Evolutionary conservation across 2,113 vertebrate genomes (phyloP).

Genomic region (Planiliza haematocheilus): DNA sequence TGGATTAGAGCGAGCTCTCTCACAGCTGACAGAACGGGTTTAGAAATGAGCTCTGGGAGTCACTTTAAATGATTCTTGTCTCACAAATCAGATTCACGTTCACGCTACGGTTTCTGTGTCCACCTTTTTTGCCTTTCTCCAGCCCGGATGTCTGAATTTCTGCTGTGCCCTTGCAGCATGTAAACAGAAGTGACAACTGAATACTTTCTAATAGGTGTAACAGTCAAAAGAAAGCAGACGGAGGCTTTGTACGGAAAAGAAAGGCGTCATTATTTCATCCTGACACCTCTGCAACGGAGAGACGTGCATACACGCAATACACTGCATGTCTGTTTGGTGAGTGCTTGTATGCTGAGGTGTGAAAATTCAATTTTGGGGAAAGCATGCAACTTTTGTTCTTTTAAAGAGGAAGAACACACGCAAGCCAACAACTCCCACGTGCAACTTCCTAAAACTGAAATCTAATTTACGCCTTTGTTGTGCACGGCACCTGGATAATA

Average conservation of each 20-base stretch:
- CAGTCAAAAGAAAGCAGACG: constrained; percentile 11
- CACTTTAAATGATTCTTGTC: constrained; percentile 73
- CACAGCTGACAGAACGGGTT: constrained; percentile 68
- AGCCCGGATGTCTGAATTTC: constrained; percentile 41
- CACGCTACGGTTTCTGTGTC: constrained; percentile 41
- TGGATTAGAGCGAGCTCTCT: constrained; percentile 74
- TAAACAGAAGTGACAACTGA: constrained; percentile 39
- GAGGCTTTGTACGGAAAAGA: constrained; percentile 17
- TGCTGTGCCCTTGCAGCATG: constrained; percentile 11
- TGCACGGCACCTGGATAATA: neutral
- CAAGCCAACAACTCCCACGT: neutral
- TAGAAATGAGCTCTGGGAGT: constrained; percentile 54
- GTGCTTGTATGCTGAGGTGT: constrained; percentile 1
- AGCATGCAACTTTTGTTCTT: constrained; percentile 14
- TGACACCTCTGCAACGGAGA: neutral
- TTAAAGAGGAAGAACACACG: neutral
- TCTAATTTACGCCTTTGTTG: constrained; percentile 18
- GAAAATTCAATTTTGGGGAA: constrained; percentile 11
- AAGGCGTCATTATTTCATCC: constrained; percentile 15
- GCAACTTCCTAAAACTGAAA: neutral
- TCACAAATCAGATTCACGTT: constrained; percentile 66
- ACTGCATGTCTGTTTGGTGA: neutral
- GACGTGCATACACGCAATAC: neutral
- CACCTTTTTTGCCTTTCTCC: constrained; percentile 51
- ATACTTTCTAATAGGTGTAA: constrained; percentile 1